Base-by-base conservation (phyloP, 2,797 vertebrate genomes). In the Helarctos malayanus region DNA sequence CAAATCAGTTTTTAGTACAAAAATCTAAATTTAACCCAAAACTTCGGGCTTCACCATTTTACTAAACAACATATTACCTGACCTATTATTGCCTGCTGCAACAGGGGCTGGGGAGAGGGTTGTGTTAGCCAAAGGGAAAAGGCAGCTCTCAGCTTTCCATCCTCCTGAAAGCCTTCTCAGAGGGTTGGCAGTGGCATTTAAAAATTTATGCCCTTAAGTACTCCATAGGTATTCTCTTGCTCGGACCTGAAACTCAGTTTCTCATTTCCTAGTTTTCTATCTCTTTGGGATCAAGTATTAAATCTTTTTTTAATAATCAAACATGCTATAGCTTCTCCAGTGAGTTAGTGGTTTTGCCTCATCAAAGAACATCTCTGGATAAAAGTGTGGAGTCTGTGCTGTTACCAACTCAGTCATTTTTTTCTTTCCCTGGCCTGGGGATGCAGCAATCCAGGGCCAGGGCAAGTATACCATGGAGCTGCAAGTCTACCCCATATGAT, bases 1-100 rank as follows among this genome's bases (percentile, higher is more conserved):
- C 49, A 92, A 82, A 68, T 49, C 27, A 75, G 27, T 41, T 95
- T 81, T 81, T 56, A 76, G 57, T 76, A 57, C 32, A 88, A 95
- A 88, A 57, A 57, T 80, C 63, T 86, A 73, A 91, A 85, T 75
- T 92, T 81, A 84, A 90, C 18, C 57, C 65, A 81, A 65, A 78
- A 73, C 25, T 81, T 81, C 23, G 7, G n/a, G 32, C 4, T 68
- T 88, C 41, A 68, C 35, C 65, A 16, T 65, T 92, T 83, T 68
- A 76, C 76, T 88, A 80, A 68, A 41, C 82, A 92, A 82, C 52
- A 2, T 5, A 25, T 73, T 65, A 41, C 5, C 3, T 7, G 16
- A 54, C 9, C 54, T 81, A 56, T 49, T 68, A 59, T 63, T 88
- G 56, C 83, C 45, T 63, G 32, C 32, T 41, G 49, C 19, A 7